A percentile compares a stretch with the other conserved stretches of the same genome.
phyloP scores from a whole-genome alignment of 37 sponge, comb jelly and placozoan genomes.

The Mnemiopsis leidyi region DNA sequence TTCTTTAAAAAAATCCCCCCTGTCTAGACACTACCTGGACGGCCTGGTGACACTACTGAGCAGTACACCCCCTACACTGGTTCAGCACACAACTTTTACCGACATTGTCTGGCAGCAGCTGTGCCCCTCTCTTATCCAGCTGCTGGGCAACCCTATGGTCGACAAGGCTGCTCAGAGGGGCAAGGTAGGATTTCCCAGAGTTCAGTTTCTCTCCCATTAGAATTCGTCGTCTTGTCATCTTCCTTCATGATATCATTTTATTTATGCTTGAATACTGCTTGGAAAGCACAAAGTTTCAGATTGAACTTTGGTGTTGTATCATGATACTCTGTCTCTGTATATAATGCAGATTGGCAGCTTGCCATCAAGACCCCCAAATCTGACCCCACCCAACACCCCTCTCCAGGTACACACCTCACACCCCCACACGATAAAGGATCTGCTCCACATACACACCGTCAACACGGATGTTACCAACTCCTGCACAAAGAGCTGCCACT shows the following conservation, averaged over 20 bases:
- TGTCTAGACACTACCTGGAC: conserved; percentile 31
- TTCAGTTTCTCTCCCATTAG: no score
- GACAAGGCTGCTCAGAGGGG: conserved; percentile 57
- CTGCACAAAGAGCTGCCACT: conserved; percentile 54
- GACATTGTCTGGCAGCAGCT: conserved; percentile 59
- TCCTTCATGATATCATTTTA: no score
- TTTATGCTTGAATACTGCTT: no score
- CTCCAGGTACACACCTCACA: conserved; percentile 60
- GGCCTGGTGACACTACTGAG: conserved; percentile 47
- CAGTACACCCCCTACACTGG: conserved; percentile 18
- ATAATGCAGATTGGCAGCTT: no score
- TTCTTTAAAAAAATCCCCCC: no score
- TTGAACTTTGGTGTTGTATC: no score
- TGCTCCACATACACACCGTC: conserved; percentile 46
- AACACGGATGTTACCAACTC: conserved; percentile 43
- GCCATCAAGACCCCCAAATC: no score
- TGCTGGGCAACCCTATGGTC: conserved; percentile 62
- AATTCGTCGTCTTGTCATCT: no score
- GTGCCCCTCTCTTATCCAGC: conserved; percentile 55
- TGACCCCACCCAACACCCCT: neutral
- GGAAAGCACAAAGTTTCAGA: no score
- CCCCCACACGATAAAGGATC: conserved; percentile 54
- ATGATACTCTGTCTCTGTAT: no score
- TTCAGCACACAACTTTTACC: neutral
- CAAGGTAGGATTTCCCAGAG: conserved; percentile 48